phyloP scores from a whole-genome alignment of 2,113 vertebrate genomes.

The Carollia perspicillata region DNA sequence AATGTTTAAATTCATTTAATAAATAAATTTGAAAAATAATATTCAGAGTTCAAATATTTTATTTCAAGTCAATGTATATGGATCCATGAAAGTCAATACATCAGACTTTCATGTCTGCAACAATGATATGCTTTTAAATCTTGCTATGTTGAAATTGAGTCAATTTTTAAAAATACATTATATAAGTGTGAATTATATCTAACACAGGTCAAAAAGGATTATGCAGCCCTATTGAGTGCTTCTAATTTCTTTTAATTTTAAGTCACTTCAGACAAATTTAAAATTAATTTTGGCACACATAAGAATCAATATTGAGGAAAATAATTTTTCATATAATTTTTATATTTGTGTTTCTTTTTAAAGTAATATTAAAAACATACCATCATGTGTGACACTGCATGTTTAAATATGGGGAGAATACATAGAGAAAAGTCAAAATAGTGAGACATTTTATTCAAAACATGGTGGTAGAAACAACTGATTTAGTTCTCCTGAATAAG shows the following conservation, averaged over 20 bases:
- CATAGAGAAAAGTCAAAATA: too few relatives aligned
- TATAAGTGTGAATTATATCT: not conserved
- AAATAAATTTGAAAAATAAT: too few relatives aligned
- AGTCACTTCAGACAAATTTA: not conserved
- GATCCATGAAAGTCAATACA: not conserved
- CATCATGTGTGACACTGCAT: too few relatives aligned
- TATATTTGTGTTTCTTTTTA: too few relatives aligned
- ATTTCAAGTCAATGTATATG: not conserved
- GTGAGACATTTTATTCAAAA: too few relatives aligned
- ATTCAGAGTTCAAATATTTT: not conserved
- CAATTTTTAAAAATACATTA: not conserved
- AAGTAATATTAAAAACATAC: too few relatives aligned
- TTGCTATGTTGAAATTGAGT: not conserved
- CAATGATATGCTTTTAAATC: not conserved
- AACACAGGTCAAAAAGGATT: not conserved
- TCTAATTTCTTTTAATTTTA: not conserved
- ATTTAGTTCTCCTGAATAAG: too few relatives aligned
- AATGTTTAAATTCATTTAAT: too few relatives aligned
- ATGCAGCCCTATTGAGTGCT: not conserved
- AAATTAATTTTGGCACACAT: not conserved
- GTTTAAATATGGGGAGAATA: too few relatives aligned
- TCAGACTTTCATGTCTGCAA: not conserved
- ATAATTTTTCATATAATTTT: too few relatives aligned
- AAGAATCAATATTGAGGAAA: not conserved
- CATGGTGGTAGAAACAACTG: too few relatives aligned